phyloP scores from a whole-genome alignment of 2,888 invertebrate genomes.

The Aspidiotus destructor region DNA sequence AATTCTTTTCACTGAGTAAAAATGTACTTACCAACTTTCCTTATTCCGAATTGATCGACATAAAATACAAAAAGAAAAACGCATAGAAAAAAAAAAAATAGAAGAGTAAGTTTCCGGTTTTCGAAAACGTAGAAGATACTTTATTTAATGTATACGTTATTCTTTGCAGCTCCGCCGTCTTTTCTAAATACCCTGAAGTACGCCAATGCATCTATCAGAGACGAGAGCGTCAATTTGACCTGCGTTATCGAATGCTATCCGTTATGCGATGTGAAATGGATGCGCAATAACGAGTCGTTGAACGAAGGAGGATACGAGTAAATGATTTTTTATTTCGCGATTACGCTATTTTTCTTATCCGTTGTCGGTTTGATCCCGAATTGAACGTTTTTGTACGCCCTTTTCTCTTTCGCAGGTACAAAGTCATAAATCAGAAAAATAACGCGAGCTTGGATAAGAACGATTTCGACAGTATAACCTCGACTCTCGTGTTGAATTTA shows the following conservation, averaged over 20 bases:
- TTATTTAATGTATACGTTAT: conserved; percentile 37
- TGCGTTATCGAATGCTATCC: conserved; percentile 87
- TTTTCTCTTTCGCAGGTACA: conserved; percentile 1
- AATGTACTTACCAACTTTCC: too few species aligned
- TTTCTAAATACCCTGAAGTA: conserved; percentile 78
- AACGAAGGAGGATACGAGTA: conserved; percentile 40
- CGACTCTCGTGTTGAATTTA: conserved; percentile 83
- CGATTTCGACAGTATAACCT: conserved; percentile 79
- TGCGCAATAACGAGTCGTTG: conserved; percentile 64
- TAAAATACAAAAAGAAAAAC: too few species aligned
- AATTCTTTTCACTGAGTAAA: too few species aligned
- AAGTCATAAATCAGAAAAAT: conserved; percentile 4
- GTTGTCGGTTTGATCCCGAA: too few species aligned
- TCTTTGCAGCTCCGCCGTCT: conserved; percentile 64
- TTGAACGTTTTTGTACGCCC: too few species aligned
- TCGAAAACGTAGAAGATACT: not conserved
- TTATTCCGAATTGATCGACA: too few species aligned
- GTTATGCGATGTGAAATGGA: conserved; percentile 73
- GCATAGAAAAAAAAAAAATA: too few species aligned
- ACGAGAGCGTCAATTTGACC: conserved; percentile 56
- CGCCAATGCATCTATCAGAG: conserved; percentile 57
- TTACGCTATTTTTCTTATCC: not conserved
- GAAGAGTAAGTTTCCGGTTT: too few species aligned
- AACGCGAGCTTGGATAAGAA: conserved; percentile 43
- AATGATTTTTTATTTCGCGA: not conserved